These are phyloP conservation scores for Dolichoris vasculosae DNA, from an alignment of 1,140 invertebrate species.

Conservation along the genomic window DNA sequence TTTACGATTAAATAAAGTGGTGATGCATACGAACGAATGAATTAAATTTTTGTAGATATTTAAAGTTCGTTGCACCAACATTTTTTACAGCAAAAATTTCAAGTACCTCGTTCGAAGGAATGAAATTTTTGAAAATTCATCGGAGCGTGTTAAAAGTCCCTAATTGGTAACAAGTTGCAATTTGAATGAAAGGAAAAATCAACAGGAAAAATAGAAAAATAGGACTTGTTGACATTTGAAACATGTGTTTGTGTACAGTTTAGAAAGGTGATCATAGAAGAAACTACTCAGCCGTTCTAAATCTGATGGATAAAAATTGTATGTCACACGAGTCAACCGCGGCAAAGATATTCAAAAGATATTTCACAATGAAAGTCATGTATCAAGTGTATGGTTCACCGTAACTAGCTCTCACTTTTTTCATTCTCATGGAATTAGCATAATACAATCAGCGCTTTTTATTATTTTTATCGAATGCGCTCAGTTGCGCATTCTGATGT, in stretches of 20 bases:
- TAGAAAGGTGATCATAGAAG: conserved; percentile 29
- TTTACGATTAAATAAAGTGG: no score
- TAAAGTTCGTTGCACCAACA: no score
- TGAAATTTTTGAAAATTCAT: no score
- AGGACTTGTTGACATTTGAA: background rate
- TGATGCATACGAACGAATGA: no score
- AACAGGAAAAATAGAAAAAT: background rate
- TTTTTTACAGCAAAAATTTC: no score
- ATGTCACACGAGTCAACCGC: background rate
- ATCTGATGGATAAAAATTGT: background rate
- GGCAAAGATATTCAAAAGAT: conserved; percentile 16
- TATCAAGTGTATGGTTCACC: conserved; percentile 15
- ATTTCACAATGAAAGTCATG: conserved; percentile 9
- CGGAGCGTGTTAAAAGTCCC: background rate
- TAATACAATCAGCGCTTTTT: conserved; percentile 24
- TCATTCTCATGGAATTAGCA: conserved; percentile 25
- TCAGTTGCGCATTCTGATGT: conserved; percentile 19
- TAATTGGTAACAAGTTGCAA: background rate
- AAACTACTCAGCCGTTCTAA: conserved; percentile 3
- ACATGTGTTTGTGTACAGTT: background rate
- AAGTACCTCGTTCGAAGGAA: no score
- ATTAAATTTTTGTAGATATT: no score
- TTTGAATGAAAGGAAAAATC: no score
- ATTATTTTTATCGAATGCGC: conserved; percentile 11
- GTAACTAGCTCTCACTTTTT: conserved; percentile 3